Evolutionary conservation across 2,888 invertebrate species (phyloP), one percentile per base, ranked within the genome.

Genomic region (Polia nebulosa): DNA sequence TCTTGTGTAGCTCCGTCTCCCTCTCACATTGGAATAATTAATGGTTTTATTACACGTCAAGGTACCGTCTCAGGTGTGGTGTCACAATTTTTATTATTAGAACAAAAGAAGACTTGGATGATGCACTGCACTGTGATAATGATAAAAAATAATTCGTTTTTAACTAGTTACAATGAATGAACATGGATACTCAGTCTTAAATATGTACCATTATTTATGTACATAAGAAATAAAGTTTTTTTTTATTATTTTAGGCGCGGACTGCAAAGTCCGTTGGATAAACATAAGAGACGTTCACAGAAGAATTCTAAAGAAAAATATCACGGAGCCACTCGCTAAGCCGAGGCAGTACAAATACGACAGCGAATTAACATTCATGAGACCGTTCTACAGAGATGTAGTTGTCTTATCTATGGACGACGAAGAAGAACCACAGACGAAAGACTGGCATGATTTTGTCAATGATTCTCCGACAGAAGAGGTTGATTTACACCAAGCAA

Each of bases 211-310:
- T n/a, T n/a, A n/a, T n/a, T n/a, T n/a, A n/a, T n/a, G n/a, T 27
- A n/a, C 5, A 29, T n/a, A 0, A 0, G 0, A n/a, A n/a, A 29
- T 29, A 29, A 3, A n/a, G 9, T 6, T 11, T 11, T 20, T 11
- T 52, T 20, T 22, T n/a, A 20, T 53, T 49, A 70, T 92, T 90
- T 32, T 85, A 95, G 95, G 94, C 44, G 88, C 88, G 0, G 94
- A 93, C 58, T 95, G 95, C 75, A 95, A 95, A 89, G 85, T 92
- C 2, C 86, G 95, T 78, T 95, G 95, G 95, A 91, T 95, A 45
- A 94, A 95, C 72, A 95, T 95, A 81, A 87, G 95, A 69, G 95
- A 95, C 44, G 95, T 95, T 0, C 91, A 95, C 76, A 85, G 95
- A 51, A 81, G 95, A 9, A 93, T 94, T 39, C 76, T 95, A 41